Base-by-base conservation (phyloP, 1,140 invertebrate species). In the Conopomorpha cramerella region DNA sequence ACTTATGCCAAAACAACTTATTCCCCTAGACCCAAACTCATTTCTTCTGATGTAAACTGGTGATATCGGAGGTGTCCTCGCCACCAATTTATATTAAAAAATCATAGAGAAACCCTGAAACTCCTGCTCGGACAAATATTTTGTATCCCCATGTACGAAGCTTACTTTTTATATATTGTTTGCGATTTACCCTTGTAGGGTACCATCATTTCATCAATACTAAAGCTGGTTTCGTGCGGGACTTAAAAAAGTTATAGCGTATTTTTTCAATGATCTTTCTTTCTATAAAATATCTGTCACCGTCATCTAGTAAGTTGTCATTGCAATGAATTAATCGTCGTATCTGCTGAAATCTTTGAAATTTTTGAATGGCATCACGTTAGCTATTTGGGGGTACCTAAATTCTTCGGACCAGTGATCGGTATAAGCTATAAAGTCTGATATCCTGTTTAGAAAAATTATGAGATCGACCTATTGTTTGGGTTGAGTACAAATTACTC, bases 161-260 rank as follows among this genome's bases (percentile, higher is more conserved):
- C 12, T 50, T 47, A 25, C 17, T 45, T 28, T 41, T 46, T 35
- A 46, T 30, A 26, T 47, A 53, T 19, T 50, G 45, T 38, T 42
- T 46, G n/a, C 70, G 49, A 23, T 34, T 44, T 53, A 1, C 70
- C 76, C 45, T 78, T 79, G 41, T 72, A 79, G 17, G 57, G 56
- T 3, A 78, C 46, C 62, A 79, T 78, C 49, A 63, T 64, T 46
- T 79, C 65, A 46, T 78, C 64, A 16, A 65, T 46, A 13, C 49
- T 54, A 39, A 48, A 51, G 8, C 45, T 41, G 26, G 34, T 52
- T 48, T 62, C 56, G 18, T 58, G 35, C 25, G 47, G 38, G 30
- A 62, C 34, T 35, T 45, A 33, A 55, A 45, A 47, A 45, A 71
- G 30, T 55, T 64, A 15, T 41, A 16, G 26, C 56, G 38, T 26